A percentile compares a stretch with the other conserved stretches of the same genome.
Conservation (phyloP, 2,797 vertebrate genomes). For the Pteropus rufus region DNA sequence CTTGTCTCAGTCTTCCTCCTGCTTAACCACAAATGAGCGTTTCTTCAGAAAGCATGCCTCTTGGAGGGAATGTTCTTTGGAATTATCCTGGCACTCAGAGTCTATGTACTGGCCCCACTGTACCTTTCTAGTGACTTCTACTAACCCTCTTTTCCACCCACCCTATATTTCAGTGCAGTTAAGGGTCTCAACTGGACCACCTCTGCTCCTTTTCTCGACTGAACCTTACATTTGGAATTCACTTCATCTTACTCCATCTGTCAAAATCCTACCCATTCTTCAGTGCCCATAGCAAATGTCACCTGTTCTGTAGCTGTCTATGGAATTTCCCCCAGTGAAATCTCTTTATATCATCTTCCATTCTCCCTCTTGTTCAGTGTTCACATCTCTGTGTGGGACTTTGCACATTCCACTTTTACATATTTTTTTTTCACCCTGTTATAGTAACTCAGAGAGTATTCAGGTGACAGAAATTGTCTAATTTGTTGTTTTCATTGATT, state of each 20-base stretch:
- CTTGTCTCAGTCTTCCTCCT: not conserved
- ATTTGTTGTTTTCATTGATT: not conserved
- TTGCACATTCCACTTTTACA: not conserved
- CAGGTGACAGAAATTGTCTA: not conserved
- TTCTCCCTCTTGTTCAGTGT: not conserved
- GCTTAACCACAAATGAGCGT: not conserved
- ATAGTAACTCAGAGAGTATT: not conserved
- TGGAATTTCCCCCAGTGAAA: not conserved
- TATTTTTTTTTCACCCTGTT: not conserved
- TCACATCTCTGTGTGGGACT: not conserved
- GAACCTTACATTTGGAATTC: not conserved
- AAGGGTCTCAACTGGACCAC: not conserved
- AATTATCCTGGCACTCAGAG: not conserved
- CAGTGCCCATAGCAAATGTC: not conserved
- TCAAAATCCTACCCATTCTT: not conserved
- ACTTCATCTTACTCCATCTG: not conserved
- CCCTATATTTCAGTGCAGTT: not conserved
- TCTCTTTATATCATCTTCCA: not conserved
- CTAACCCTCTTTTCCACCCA: not conserved
- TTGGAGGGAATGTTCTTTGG: not conserved
- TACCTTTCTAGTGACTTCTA: not conserved
- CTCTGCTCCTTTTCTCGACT: not conserved
- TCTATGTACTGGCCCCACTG: not conserved
- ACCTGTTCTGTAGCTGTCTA: not conserved
- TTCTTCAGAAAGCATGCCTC: not conserved